These are phyloP conservation scores for Gnathonemus echidnorhynchus DNA, from an alignment of 2,113 vertebrate species.

Conservation along the genomic window DNA sequence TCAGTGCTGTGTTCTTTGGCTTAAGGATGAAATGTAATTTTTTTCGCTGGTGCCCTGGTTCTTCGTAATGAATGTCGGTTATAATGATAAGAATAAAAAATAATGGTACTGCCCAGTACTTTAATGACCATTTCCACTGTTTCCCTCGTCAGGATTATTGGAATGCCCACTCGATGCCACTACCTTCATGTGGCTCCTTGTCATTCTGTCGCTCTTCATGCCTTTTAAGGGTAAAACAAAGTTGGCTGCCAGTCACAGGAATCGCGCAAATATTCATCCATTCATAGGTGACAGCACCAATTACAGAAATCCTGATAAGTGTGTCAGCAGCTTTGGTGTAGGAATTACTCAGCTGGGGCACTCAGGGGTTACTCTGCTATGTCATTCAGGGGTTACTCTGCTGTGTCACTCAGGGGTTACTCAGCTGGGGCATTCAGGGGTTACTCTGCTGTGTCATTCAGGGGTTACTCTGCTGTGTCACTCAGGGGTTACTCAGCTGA, in stretches of 20 bases:
- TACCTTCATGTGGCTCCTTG: constrained; percentile 14
- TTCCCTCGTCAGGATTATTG: background rate
- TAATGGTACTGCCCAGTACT: background rate
- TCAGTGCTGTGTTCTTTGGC: background rate
- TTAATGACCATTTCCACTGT: background rate
- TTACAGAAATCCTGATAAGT: background rate
- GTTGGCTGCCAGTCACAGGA: background rate
- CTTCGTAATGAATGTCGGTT: background rate
- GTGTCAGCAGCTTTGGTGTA: background rate
- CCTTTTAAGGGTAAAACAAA: constrained; percentile 4
- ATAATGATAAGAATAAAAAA: background rate
- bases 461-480: too few species aligned
- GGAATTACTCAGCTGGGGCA: background rate
- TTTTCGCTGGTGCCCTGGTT: background rate
- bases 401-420: too few species aligned
- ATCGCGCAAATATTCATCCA: background rate
- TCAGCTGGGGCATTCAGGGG: too few species aligned
- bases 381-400: background rate
- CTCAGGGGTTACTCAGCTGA: rapidly evolving
- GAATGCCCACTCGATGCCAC: background rate
- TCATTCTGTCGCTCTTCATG: constrained; percentile 17
- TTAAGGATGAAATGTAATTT: background rate
- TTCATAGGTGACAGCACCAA: background rate
- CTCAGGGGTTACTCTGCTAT: background rate
- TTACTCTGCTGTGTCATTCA: too few species aligned